Evolutionary conservation across 2,113 vertebrate species (phyloP).

Genomic region (Vulpes lagopus): DNA sequence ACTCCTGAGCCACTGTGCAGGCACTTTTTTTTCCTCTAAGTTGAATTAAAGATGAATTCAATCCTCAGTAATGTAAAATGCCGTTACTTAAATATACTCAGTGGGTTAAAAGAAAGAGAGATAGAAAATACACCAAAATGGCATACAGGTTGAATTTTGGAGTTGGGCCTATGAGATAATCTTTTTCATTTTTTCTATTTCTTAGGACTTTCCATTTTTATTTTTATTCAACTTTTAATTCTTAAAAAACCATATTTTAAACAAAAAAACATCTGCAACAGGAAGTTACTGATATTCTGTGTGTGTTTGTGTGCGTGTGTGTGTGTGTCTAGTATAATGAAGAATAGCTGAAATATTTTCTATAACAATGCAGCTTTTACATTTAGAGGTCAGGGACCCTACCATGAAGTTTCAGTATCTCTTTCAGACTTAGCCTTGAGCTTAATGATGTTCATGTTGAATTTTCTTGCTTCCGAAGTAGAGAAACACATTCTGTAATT

Average conservation of each 20-base stretch:
- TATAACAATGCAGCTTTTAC: constrained; percentile 7
- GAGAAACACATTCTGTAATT: constrained; percentile 52
- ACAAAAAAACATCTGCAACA: background rate
- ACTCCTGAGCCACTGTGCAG: background rate
- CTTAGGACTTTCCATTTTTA: background rate
- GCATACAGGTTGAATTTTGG: background rate
- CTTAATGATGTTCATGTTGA: constrained; percentile 57
- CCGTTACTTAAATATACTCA: background rate
- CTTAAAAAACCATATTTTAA: constrained; percentile 26
- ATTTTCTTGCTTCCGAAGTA: constrained; percentile 52
- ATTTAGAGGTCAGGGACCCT: constrained; percentile 57
- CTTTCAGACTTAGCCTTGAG: constrained; percentile 63
- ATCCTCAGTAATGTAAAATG: constrained; percentile 28
- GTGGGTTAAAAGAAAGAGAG: background rate
- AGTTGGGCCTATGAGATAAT: background rate
- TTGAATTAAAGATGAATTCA: constrained; percentile 18
- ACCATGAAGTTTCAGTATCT: constrained; percentile 40
- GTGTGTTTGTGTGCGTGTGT: background rate
- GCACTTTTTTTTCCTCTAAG: background rate
- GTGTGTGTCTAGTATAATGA: background rate
- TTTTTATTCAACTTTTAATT: constrained; percentile 41
- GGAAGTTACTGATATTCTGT: background rate
- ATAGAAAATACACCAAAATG: background rate
- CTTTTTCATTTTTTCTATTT: background rate
- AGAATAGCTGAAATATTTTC: constrained; percentile 54